Percentiles rank a stretch among this genome's conserved stretches.
phyloP scores from a whole-genome alignment of 2,888 invertebrate species.

The Melanargia galathea region DNA sequence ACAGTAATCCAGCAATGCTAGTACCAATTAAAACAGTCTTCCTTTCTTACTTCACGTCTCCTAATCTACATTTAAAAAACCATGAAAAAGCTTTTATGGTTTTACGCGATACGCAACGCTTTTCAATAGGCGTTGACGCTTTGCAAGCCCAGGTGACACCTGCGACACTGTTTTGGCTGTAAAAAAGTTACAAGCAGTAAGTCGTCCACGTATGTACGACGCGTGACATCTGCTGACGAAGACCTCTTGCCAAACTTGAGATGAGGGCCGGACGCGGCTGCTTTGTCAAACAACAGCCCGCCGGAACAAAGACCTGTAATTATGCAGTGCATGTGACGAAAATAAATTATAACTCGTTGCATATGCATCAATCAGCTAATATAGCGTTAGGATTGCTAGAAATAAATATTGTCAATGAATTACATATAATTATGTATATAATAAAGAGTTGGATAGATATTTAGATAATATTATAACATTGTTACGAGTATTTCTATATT shows the following conservation, averaged over 20 bases:
- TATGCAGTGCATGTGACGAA: conserved; percentile 47
- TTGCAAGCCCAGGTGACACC: too few species aligned
- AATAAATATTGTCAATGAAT: neutral
- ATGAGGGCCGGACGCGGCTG: conserved; percentile 68
- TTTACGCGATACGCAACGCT: too few species aligned
- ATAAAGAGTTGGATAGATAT: too few species aligned
- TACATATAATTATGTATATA: conserved; percentile 13
- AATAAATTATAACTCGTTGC: conserved; percentile 19
- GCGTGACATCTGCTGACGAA: conserved; percentile 63
- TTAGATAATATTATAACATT: too few species aligned
- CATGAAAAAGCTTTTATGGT: too few species aligned
- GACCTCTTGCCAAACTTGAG: conserved; percentile 76
- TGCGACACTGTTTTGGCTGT: neutral
- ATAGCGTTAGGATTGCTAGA: neutral
- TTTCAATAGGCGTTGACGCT: too few species aligned
- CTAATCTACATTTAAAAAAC: too few species aligned
- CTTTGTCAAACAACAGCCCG: conserved; percentile 64
- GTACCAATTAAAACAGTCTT: too few species aligned
- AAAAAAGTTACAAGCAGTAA: neutral
- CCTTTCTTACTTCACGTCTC: too few species aligned
- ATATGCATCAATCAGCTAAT: conserved; percentile 8
- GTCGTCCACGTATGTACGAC: conserved; percentile 50
- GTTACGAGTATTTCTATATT: too few species aligned
- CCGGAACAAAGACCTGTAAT: conserved; percentile 63
- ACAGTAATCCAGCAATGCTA: too few species aligned